Evolutionary conservation across 2,888 invertebrate genomes (phyloP).

Genomic region (Tricholauxania praeusta): DNA sequence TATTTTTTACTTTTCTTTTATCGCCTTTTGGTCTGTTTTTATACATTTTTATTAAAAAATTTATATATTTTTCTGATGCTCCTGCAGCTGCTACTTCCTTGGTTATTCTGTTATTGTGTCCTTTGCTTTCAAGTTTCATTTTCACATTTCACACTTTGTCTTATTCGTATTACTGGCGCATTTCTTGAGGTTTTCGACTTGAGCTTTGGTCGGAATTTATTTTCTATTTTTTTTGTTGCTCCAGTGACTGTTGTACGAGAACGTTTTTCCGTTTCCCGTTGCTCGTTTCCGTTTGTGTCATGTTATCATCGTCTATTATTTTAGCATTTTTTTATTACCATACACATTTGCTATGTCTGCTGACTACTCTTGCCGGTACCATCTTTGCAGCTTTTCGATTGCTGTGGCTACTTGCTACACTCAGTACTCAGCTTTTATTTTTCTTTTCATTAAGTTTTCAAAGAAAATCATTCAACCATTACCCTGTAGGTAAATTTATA

Average conservation of each 20-base stretch:
- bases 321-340: constrained; percentile 14
- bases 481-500: too few relatives aligned
- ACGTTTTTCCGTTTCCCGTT: constrained; percentile 20
- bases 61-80: neutral
- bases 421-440: neutral
- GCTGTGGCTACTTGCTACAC: neutral
- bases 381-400: neutral
- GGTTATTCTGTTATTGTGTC: neutral
- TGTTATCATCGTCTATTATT: constrained; percentile 25
- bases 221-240: constrained; percentile 2
- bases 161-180: neutral
- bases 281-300: constrained; percentile 16
- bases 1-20: too few relatives aligned
- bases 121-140: neutral
- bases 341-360: neutral
- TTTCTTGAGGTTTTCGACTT: neutral
- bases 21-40: neutral
- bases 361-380: neutral
- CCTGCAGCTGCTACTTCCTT: neutral
- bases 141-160: constrained; percentile 15
- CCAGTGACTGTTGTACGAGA: neutral
- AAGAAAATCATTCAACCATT: too few relatives aligned
- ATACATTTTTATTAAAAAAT: neutral
- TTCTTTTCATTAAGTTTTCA: neutral
- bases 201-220: neutral